A percentile compares a stretch with the other conserved stretches of the same genome.
Evolutionary conservation across 1,140 invertebrate genomes (phyloP).

Genomic region (Wiebesia pumilae): DNA sequence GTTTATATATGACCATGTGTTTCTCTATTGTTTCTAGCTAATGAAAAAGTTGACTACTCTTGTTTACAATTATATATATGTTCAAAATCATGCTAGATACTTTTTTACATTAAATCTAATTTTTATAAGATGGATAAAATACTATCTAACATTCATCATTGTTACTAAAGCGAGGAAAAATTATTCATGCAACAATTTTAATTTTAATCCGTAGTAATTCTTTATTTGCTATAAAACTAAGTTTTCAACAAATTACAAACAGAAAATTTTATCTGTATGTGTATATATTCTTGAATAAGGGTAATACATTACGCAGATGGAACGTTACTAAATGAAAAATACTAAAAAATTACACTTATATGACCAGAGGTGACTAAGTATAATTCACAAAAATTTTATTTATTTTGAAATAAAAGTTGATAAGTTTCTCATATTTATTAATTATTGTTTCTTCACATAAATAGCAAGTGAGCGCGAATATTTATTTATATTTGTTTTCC

Average conservation of each 20-base stretch:
- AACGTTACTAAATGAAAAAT: conserved; percentile 57
- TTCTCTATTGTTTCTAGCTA: conserved; percentile 35
- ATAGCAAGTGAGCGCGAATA: conserved; percentile 26
- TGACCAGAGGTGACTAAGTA: conserved; percentile 45
- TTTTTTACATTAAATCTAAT: background rate
- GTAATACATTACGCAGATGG: conserved; percentile 55
- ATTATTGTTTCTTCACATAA: conserved; percentile 29
- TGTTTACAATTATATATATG: background rate
- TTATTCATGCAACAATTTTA: conserved; percentile 31
- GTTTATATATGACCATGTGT: background rate
- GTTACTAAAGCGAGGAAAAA: conserved; percentile 14
- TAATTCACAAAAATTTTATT: conserved; percentile 47
- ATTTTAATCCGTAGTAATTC: conserved; percentile 64
- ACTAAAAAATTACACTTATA: conserved; percentile 51
- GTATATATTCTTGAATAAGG: conserved; percentile 56
- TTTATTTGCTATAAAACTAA: conserved; percentile 74
- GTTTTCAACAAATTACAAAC: conserved; percentile 68
- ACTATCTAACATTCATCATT: background rate
- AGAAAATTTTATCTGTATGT: conserved; percentile 56
- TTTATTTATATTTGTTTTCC: conserved; percentile 39
- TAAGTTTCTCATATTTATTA: conserved; percentile 16
- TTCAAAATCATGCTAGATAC: background rate
- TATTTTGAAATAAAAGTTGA: conserved; percentile 31
- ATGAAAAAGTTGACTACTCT: conserved; percentile 7
- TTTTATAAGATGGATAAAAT: background rate